A percentile compares a stretch with the other conserved stretches of the same genome.
These are phyloP conservation scores for Eulemur mongoz DNA, from an alignment of 2,797 vertebrate genomes.

Conservation along the genomic window DNA sequence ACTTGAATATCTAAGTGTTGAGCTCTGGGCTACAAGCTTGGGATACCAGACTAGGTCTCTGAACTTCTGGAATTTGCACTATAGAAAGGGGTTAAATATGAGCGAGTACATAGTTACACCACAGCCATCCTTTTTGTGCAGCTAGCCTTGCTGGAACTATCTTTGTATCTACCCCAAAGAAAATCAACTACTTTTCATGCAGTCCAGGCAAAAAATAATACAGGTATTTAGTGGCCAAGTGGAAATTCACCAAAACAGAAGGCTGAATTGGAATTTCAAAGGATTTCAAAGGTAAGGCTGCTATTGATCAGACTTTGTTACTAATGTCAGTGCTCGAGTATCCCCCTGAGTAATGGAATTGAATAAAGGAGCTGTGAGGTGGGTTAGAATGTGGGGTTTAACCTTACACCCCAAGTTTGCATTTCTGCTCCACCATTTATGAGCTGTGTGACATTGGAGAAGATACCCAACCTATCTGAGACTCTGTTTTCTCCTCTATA, in stretches of 20 bases:
- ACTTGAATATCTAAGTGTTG: neutral
- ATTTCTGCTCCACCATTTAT: neutral
- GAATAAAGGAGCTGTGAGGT: neutral
- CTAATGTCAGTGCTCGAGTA: neutral
- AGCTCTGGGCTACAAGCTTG: neutral
- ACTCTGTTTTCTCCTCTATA: neutral
- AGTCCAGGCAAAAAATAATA: neutral
- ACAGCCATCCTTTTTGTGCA: neutral
- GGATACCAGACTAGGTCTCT: neutral
- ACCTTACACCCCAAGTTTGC: neutral
- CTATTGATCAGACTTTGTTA: neutral
- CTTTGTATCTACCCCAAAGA: neutral
- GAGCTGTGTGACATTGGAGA: constrained; percentile 34
- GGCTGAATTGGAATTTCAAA: neutral
- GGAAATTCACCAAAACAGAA: constrained; percentile 53
- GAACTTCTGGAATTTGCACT: neutral
- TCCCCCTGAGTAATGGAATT: neutral
- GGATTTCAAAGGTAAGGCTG: constrained; percentile 41
- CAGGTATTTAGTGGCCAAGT: neutral
- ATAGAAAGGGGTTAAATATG: neutral
- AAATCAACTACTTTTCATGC: constrained; percentile 46
- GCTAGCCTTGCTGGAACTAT: neutral
- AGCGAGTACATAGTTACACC: neutral
- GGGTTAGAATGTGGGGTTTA: neutral
- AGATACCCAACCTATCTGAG: constrained; percentile 6